Base-by-base conservation (phyloP, 2,888 invertebrate species). In the Drosophila emarginata region DNA sequence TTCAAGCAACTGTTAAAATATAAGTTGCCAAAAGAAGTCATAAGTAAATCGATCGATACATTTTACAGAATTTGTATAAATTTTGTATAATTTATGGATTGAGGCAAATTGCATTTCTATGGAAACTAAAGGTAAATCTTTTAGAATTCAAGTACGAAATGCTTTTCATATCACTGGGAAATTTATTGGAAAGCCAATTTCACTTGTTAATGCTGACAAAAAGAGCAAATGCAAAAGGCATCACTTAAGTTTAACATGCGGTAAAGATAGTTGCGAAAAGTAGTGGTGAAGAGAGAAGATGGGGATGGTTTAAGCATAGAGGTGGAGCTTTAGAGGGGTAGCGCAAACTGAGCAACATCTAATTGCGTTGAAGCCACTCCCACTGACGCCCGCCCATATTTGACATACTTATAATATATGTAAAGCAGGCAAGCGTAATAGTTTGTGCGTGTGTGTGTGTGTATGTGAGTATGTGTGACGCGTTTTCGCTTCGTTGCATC, bases 311-410 rank as follows among this genome's bases (percentile, higher is more conserved):
- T n/a, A n/a, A n/a, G n/a, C n/a, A n/a, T n/a, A n/a, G n/a, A 28
- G 26, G 11, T 18, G 2, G 36, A 26, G 36, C 32, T n/a, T n/a
- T n/a, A 40, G 18, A n/a, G 18, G n/a, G 14, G 26, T 18, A 54
- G 56, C 51, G 50, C 45, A 64, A 73, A 59, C 66, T 68, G 74
- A 77, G 82, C 72, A 77, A 80, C 65, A 61, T 66, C 70, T 82
- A 85, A 85, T 81, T 85, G 83, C 78, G 50, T 70, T 63, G 60
- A 23, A 26, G 58, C 57, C 68, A 56, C 68, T 52, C 72, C 60
- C 56, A 58, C 37, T 62, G 23, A 39, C 28, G 52, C 39, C 32
- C 58, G 50, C 39, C 51, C 50, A 62, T 40, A 28, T 53, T 12
- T 54, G 66, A 51, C 66, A 45, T 57, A 65, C 62, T 58, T 66